Percentiles rank a stretch among this genome's conserved stretches.
Evolutionary conservation across 2,888 invertebrate genomes (phyloP).

Genomic region (Rhopalosiphum nymphaeae): DNA sequence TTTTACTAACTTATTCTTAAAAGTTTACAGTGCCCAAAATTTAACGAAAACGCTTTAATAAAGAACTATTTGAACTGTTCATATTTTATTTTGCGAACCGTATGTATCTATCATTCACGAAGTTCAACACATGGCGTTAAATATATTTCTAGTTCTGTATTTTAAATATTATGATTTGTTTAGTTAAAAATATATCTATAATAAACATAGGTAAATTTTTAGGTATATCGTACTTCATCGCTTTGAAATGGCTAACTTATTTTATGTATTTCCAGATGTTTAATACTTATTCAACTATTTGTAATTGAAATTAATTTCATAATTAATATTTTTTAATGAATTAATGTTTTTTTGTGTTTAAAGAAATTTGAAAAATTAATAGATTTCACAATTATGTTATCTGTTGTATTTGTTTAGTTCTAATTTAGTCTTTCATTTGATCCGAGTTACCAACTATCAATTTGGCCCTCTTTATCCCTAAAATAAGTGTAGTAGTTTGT

Average conservation of each 20-base stretch:
- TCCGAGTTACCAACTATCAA: neutral
- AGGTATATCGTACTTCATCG: neutral
- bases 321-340: neutral
- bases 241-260: neutral
- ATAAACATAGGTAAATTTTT: neutral
- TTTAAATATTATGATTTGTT: neutral
- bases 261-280: neutral
- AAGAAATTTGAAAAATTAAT: neutral
- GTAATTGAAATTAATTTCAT: neutral
- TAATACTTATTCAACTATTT: neutral
- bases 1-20: neutral
- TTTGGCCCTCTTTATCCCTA: neutral
- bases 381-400: neutral
- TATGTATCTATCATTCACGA: neutral
- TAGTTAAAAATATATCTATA: neutral
- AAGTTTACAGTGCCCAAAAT: neutral
- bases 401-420: neutral
- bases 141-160: neutral
- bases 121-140: neutral
- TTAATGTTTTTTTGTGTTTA: neutral
- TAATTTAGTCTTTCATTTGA: neutral
- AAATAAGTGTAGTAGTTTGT: slow-evolving; percentile 20
- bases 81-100: neutral
- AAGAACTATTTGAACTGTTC: neutral
- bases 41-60: neutral